A percentile compares a stretch with the other conserved stretches of the same genome.
phyloP scores from a whole-genome alignment of 2,888 invertebrate genomes.

The Rotaria socialis region DNA sequence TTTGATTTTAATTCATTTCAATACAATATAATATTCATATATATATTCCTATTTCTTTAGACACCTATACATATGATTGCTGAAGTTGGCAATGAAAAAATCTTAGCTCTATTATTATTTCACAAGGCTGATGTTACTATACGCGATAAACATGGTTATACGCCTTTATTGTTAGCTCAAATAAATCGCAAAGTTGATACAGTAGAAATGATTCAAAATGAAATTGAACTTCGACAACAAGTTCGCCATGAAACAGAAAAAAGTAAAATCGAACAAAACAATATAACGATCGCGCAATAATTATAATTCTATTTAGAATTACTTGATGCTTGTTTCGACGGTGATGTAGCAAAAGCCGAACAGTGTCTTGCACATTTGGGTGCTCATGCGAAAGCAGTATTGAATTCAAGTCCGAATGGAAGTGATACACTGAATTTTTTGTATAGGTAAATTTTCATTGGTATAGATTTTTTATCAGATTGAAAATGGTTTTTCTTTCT shows the following conservation, averaged over 20 bases:
- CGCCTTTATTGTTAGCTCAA: constrained; percentile 36
- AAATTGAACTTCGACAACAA: constrained; percentile 37
- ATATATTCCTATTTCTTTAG: background rate
- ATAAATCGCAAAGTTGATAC: constrained; percentile 35
- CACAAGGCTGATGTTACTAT: constrained; percentile 41
- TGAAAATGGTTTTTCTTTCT: constrained; percentile 67
- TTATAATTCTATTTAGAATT: background rate
- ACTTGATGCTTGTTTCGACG: constrained; percentile 41
- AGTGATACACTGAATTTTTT: constrained; percentile 41
- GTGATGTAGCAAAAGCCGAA: constrained; percentile 31
- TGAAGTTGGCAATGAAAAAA: constrained; percentile 30
- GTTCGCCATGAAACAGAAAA: constrained; percentile 26
- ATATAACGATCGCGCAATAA: background rate
- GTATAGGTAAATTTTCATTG: background rate
- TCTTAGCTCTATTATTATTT: constrained; percentile 40
- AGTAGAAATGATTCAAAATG: constrained; percentile 43
- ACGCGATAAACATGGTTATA: constrained; percentile 36
- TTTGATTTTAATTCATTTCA: background rate
- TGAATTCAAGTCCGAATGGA: constrained; percentile 41
- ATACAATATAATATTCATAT: background rate
- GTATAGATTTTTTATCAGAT: no score
- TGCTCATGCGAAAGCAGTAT: constrained; percentile 40
- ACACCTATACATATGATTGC: constrained; percentile 42
- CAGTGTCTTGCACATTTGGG: constrained; percentile 38
- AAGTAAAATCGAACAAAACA: background rate